Evolutionary conservation across 2,888 invertebrate species (phyloP).

Genomic region (Heliconius cydno): DNA sequence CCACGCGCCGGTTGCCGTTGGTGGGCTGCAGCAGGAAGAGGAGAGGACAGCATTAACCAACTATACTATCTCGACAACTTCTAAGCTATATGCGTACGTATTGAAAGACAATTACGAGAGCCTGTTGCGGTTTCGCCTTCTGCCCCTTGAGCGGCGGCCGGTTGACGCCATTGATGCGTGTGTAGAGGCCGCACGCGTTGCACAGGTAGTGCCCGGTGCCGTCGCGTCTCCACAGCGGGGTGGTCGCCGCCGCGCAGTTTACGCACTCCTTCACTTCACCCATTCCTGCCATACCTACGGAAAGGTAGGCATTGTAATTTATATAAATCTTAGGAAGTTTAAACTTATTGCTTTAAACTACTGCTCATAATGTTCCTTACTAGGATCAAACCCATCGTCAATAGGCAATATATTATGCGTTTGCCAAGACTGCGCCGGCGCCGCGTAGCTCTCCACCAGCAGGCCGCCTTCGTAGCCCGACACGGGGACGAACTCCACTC

Average conservation of each 20-base stretch:
- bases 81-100: not conserved
- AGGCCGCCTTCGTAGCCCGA: constrained; percentile 78
- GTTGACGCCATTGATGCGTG: constrained; percentile 87
- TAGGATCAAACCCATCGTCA: constrained; percentile 80
- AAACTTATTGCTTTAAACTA: not conserved
- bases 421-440: constrained; percentile 76
- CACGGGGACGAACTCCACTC: constrained; percentile 76
- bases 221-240: constrained; percentile 98
- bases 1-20: constrained; percentile 86
- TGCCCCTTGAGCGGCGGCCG: constrained; percentile 87
- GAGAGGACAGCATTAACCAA: not conserved
- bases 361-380: constrained; percentile 57
- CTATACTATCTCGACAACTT: too few relatives aligned
- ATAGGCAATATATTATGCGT: constrained; percentile 71
- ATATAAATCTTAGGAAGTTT: not conserved
- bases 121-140: constrained; percentile 85
- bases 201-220: constrained; percentile 99
- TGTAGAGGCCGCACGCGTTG: constrained; percentile 99
- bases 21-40: constrained; percentile 66
- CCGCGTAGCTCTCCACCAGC: constrained; percentile 74
- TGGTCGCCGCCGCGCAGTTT: constrained; percentile 95
- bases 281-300: constrained; percentile 74
- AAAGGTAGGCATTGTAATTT: not conserved
- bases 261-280: constrained; percentile 93
- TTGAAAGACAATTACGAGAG: constrained; percentile 62